Conservation (phyloP, 2,797 vertebrate species). For the Myotis myotis region DNA sequence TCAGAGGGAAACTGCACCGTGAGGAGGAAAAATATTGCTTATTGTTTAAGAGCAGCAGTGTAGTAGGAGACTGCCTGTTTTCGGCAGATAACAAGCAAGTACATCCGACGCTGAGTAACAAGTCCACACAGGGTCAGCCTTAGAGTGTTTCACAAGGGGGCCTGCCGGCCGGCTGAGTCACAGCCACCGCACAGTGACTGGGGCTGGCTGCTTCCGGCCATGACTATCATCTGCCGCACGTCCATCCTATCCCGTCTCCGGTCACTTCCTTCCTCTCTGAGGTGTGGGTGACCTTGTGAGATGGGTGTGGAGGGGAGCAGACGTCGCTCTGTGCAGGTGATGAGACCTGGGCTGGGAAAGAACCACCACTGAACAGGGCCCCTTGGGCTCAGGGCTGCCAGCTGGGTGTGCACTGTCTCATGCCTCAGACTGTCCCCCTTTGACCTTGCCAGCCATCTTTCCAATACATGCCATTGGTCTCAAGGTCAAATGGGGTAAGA, state of each 20-base stretch:
- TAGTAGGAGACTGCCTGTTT: conserved; percentile 12
- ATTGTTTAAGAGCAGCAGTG: background rate
- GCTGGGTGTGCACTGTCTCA: background rate
- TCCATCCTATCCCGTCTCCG: background rate
- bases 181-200: background rate
- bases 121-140: conserved; percentile 1
- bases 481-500: background rate
- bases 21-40: background rate
- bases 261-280: background rate
- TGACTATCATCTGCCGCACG: background rate
- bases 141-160: background rate
- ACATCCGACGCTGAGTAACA: background rate
- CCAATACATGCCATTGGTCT: background rate
- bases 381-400: background rate
- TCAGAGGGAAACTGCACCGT: conserved; percentile 46
- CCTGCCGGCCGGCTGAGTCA: conserved; percentile 8
- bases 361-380: background rate
- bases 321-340: background rate
- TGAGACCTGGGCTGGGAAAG: background rate
- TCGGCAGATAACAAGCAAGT: conserved; percentile 21
- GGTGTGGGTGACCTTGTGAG: background rate
- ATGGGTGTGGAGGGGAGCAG: background rate
- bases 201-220: background rate
- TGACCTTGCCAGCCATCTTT: background rate
- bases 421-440: no score